Evolutionary conservation across 2,797 vertebrate species (phyloP).

Genomic region (Enteromius mattozi): DNA sequence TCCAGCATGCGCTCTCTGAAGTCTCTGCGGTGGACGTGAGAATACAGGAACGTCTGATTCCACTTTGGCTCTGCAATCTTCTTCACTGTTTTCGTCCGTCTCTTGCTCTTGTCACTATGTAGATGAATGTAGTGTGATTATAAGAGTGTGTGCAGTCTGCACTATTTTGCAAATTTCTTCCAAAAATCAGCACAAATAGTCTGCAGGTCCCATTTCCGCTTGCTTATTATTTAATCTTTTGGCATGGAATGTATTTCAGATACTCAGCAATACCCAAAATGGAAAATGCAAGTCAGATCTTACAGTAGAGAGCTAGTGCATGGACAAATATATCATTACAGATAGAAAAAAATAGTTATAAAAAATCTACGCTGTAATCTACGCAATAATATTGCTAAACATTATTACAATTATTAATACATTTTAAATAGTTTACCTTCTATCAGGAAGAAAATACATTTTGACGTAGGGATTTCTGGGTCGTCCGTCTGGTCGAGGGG

Average conservation of each 20-base stretch:
- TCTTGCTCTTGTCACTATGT: slow-evolving; percentile 87
- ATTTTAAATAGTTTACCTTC: slow-evolving; percentile 80
- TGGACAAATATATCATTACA: background rate
- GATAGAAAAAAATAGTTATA: background rate
- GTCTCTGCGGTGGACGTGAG: slow-evolving; percentile 87
- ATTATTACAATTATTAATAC: background rate
- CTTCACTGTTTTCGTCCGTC: slow-evolving; percentile 90
- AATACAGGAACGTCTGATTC: slow-evolving; percentile 91
- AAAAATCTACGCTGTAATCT: no score
- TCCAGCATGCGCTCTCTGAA: slow-evolving; percentile 90
- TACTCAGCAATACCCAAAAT: slow-evolving; percentile 4
- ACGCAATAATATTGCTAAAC: background rate
- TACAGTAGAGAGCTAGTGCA: background rate
- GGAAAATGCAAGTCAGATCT: background rate
- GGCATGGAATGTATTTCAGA: background rate
- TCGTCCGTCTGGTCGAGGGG: slow-evolving; percentile 87
- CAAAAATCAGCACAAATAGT: slow-evolving; percentile 1
- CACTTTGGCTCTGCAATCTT: slow-evolving; percentile 88
- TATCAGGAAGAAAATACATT: slow-evolving; percentile 98
- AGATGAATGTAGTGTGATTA: background rate
- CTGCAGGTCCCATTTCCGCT: background rate
- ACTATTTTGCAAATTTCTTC: background rate
- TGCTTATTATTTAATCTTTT: slow-evolving; percentile 18
- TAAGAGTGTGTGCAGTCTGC: background rate
- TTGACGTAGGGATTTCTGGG: slow-evolving; percentile 97